Evolutionary conservation across 2,797 vertebrate genomes (phyloP).

Genomic region (Arrhamphus sclerolepis): DNA sequence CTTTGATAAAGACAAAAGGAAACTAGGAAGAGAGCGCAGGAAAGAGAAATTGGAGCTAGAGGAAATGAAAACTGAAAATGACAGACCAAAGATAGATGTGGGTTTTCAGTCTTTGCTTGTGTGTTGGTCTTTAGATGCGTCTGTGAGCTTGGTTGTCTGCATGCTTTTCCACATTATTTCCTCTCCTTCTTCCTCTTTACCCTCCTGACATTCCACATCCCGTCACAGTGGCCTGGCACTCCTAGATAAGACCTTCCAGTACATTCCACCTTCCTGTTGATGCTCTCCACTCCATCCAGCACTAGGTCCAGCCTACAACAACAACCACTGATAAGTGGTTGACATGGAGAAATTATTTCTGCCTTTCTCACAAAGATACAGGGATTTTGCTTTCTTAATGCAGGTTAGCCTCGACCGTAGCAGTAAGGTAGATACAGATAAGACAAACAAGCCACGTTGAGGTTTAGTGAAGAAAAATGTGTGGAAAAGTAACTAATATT

Average conservation of each 20-base stretch:
- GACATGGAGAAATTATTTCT: constrained; percentile 50
- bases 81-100: constrained; percentile 38
- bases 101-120: constrained; percentile 34
- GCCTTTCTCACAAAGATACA: constrained; percentile 15
- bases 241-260: constrained; percentile 80
- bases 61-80: constrained; percentile 47
- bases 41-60: constrained; percentile 23
- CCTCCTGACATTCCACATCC: constrained; percentile 79
- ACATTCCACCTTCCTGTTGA: constrained; percentile 71
- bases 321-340: constrained; percentile 62
- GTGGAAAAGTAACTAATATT: constrained; percentile 16
- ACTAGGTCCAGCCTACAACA: constrained; percentile 42
- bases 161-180: constrained; percentile 45
- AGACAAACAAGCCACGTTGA: background rate
- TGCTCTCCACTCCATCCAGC: constrained; percentile 39
- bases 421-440: background rate
- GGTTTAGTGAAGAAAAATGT: constrained; percentile 2
- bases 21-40: constrained; percentile 9
- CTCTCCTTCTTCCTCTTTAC: constrained; percentile 76
- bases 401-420: constrained; percentile 14
- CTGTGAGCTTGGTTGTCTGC: constrained; percentile 3
- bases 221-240: constrained; percentile 74
- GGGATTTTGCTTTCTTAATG: background rate
- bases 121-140: constrained; percentile 12
- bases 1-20: constrained; percentile 37